Evolutionary conservation across 1,140 invertebrate species (phyloP).

Genomic region (Cydia amplana): DNA sequence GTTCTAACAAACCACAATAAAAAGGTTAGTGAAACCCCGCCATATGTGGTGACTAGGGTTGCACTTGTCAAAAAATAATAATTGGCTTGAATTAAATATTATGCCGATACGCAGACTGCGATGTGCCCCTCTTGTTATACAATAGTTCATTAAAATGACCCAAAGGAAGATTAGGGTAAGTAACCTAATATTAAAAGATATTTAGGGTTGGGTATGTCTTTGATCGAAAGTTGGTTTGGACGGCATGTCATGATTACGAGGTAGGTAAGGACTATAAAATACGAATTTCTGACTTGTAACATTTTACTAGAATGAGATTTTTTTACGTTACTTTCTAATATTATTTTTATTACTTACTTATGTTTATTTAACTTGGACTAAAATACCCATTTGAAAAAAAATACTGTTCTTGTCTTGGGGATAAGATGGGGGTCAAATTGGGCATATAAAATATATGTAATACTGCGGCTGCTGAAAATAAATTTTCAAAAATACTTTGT

Average conservation of each 20-base stretch:
- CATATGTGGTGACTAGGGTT: conserved; percentile 59
- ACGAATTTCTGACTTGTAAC: no score
- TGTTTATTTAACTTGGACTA: no score
- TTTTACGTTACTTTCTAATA: no score
- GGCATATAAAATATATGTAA: no score
- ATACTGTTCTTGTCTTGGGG: no score
- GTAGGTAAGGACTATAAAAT: no score
- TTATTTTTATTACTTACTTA: no score
- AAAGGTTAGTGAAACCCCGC: conserved; percentile 46
- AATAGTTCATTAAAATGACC: conserved; percentile 66
- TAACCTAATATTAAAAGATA: conserved; percentile 13
- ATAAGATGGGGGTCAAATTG: no score
- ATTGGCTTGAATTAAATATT: conserved; percentile 72
- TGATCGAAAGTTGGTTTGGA: neutral
- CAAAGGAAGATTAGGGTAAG: conserved; percentile 30
- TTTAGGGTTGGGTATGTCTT: conserved; percentile 3
- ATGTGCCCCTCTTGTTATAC: conserved; percentile 48
- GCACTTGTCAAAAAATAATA: conserved; percentile 65
- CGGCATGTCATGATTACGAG: neutral
- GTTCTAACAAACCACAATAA: conserved; percentile 16
- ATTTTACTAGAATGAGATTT: no score
- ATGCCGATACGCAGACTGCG: conserved; percentile 54
- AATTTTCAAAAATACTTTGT: no score
- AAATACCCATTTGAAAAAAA: no score
- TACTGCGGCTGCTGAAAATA: no score